A percentile compares a stretch with the other conserved stretches of the same genome.
These are phyloP conservation scores for Halictus rubicundus DNA, from an alignment of 1,140 invertebrate species.

Conservation along the genomic window DNA sequence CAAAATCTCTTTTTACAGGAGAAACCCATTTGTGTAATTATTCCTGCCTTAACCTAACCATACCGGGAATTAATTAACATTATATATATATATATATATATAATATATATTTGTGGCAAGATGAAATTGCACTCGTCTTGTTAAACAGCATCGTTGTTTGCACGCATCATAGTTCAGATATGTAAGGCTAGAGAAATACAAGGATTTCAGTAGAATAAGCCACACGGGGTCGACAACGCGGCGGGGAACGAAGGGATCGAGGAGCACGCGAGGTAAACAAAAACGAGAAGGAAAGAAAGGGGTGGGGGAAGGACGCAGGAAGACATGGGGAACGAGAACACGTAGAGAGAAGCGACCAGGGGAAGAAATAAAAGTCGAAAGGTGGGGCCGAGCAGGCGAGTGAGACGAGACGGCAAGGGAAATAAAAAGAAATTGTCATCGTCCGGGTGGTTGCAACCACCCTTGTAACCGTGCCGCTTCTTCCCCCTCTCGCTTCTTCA, in stretches of 20 bases:
- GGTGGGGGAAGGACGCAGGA: background rate
- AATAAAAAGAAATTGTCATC: conserved; percentile 76
- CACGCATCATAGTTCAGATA: too few relatives aligned
- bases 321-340: conserved; percentile 13
- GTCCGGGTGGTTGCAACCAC: conserved; percentile 60
- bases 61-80: too few relatives aligned
- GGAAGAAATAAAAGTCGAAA: conserved; percentile 55
- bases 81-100: too few relatives aligned
- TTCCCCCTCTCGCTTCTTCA: background rate
- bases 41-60: too few relatives aligned
- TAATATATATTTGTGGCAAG: too few relatives aligned
- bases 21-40: too few relatives aligned
- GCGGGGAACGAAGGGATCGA: background rate
- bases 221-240: background rate
- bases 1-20: too few relatives aligned
- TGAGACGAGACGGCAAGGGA: conserved; percentile 45
- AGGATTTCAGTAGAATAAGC: background rate
- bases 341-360: conserved; percentile 7
- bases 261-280: background rate
- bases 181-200: background rate
- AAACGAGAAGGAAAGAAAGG: conserved; percentile 2
- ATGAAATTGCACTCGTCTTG: too few relatives aligned
- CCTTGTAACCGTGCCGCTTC: conserved; percentile 51
- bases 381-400: conserved; percentile 19
- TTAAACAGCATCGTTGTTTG: too few relatives aligned